Conservation (phyloP, 2,797 vertebrate species). For the Chelonia mydas region DNA sequence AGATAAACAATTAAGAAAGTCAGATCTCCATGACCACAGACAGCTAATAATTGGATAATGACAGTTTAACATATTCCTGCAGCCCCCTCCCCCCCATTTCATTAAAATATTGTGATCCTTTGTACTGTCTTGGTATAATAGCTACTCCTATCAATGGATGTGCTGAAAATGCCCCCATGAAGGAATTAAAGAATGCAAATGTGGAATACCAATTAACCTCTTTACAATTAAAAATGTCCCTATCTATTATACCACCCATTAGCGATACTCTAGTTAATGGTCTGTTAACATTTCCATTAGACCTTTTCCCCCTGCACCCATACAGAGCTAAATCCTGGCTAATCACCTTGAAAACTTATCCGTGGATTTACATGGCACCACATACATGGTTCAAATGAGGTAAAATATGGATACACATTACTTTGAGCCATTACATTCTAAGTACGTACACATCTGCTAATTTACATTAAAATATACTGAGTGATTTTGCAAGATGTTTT, state of each 20-base stretch:
- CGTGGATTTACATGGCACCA: conserved; percentile 40
- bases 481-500: neutral
- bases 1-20: conserved; percentile 19
- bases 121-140: conserved; percentile 51
- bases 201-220: conserved; percentile 67
- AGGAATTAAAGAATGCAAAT: conserved; percentile 75
- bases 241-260: conserved; percentile 70
- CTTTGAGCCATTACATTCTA: conserved; percentile 36
- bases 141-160: conserved; percentile 34
- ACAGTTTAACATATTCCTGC: conserved; percentile 28
- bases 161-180: conserved; percentile 63
- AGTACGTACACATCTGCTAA: neutral
- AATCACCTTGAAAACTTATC: conserved; percentile 68
- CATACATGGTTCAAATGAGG: conserved; percentile 6
- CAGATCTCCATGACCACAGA: conserved; percentile 16
- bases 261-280: conserved; percentile 71
- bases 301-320: conserved; percentile 48
- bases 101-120: conserved; percentile 71
- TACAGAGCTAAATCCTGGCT: conserved; percentile 63
- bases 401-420: conserved; percentile 46
- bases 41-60: conserved; percentile 24
- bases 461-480: neutral
- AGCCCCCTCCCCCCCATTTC: conserved; percentile 36
- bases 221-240: conserved; percentile 75
- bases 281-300: conserved; percentile 75